Evolutionary conservation across 2,888 invertebrate species (phyloP).

Genomic region (Phortica okadai): DNA sequence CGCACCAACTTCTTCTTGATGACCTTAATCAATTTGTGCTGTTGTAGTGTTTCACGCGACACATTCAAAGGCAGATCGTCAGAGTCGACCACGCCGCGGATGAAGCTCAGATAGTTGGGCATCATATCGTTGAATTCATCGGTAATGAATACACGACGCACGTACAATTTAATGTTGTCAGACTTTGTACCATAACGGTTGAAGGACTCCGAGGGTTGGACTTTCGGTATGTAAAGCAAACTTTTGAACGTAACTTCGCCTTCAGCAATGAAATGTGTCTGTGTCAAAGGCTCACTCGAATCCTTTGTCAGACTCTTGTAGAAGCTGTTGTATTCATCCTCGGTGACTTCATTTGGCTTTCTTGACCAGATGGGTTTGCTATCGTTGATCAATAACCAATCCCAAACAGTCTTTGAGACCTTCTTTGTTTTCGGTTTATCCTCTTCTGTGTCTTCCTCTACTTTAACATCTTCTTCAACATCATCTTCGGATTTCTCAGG

Average conservation of each 20-base stretch:
- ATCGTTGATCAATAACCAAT: slow-evolving; percentile 97
- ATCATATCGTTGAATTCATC: slow-evolving; percentile 99
- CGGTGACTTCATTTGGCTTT: slow-evolving; percentile 89
- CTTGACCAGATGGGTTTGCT: slow-evolving; percentile 99
- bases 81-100: slow-evolving; percentile 98
- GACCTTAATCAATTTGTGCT: slow-evolving; percentile 98
- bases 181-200: slow-evolving; percentile 96
- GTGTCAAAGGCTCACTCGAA: slow-evolving; percentile 86
- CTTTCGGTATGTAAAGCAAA: slow-evolving; percentile 93
- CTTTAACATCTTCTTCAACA: slow-evolving; percentile 78
- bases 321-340: slow-evolving; percentile 95
- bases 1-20: slow-evolving; percentile 99
- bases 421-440: slow-evolving; percentile 90
- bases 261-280: slow-evolving; percentile 96
- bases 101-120: slow-evolving; percentile 97
- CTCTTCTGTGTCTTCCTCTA: slow-evolving; percentile 81
- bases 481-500: slow-evolving; percentile 78
- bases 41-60: slow-evolving; percentile 97
- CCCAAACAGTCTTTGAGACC: slow-evolving; percentile 97
- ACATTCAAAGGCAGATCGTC: slow-evolving; percentile 99
- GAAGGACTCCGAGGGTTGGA: slow-evolving; percentile 94
- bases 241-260: slow-evolving; percentile 99
- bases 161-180: slow-evolving; percentile 97
- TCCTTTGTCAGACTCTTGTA: slow-evolving; percentile 97
- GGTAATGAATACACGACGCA: slow-evolving; percentile 98